These are phyloP conservation scores for Oryzias celebensis DNA, from an alignment of 2,113 vertebrate species.

Conservation along the genomic window DNA sequence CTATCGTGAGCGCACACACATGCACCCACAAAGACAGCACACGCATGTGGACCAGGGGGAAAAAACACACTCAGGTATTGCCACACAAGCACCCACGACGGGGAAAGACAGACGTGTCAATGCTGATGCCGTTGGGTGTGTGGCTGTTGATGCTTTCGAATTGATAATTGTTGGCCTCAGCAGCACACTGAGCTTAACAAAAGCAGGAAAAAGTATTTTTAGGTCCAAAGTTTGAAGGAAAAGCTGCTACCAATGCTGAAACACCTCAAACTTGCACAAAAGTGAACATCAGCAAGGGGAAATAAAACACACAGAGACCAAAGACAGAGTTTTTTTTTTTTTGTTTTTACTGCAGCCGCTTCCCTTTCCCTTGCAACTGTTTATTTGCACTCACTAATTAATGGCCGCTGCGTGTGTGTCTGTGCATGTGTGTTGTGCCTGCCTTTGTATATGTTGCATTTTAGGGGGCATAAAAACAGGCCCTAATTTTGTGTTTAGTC, in stretches of 20 bases:
- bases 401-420: constrained; percentile 54
- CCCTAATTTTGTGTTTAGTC: constrained; percentile 76
- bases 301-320: constrained; percentile 67
- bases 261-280: constrained; percentile 42
- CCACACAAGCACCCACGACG: constrained; percentile 3
- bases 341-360: constrained; percentile 63
- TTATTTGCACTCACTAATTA: constrained; percentile 76
- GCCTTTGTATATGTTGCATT: constrained; percentile 64
- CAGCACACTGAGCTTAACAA: constrained; percentile 60
- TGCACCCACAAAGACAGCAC: constrained; percentile 36
- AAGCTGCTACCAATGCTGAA: constrained; percentile 46
- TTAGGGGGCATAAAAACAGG: constrained; percentile 57
- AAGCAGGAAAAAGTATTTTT: constrained; percentile 74
- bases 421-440: constrained; percentile 19
- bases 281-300: constrained; percentile 57
- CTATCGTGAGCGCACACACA: constrained; percentile 63
- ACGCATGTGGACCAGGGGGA: constrained; percentile 1
- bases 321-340: constrained; percentile 50
- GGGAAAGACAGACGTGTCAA: constrained; percentile 31
- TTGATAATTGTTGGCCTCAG: constrained; percentile 22
- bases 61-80: constrained; percentile 36
- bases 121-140: constrained; percentile 24
- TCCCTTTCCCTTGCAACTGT: constrained; percentile 72
- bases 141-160: constrained; percentile 4
- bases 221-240: constrained; percentile 58